A percentile compares a stretch with the other conserved stretches of the same genome.
phyloP scores from a whole-genome alignment of 2,888 invertebrate species.

The Perithous albicinctus region DNA sequence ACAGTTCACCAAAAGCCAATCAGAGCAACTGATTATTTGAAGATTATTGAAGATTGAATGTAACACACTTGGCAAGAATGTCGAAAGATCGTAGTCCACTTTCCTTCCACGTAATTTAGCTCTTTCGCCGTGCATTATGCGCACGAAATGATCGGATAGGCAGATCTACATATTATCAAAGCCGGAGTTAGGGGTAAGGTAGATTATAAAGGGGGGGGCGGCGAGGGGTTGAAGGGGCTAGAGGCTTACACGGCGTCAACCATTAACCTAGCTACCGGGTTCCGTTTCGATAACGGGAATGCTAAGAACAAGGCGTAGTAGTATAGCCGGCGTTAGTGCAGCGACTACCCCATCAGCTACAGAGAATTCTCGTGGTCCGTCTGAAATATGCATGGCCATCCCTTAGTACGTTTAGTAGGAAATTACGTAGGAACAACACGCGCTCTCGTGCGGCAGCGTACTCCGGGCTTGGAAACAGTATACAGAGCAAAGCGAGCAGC shows the following conservation, averaged over 20 bases:
- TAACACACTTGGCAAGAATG: neutral
- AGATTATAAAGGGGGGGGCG: slow-evolving; percentile 41
- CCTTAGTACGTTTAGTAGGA: slow-evolving; percentile 79
- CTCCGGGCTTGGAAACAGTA: neutral
- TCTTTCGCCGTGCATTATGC: neutral
- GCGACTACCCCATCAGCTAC: slow-evolving; percentile 20
- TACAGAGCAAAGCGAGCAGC: slow-evolving; percentile 29
- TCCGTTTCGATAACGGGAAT: slow-evolving; percentile 62
- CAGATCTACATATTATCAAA: slow-evolving; percentile 19
- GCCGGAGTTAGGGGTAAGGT: slow-evolving; percentile 10
- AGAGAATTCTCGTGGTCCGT: slow-evolving; percentile 51
- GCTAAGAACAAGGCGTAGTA: slow-evolving; percentile 45
- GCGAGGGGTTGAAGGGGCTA: slow-evolving; percentile 14
- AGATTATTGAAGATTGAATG: neutral
- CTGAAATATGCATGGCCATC: slow-evolving; percentile 81
- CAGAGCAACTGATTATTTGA: too few relatives aligned
- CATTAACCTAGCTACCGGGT: slow-evolving; percentile 49
- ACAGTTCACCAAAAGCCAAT: too few relatives aligned
- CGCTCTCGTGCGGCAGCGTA: slow-evolving; percentile 61
- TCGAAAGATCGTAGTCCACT: neutral
- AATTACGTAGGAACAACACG: slow-evolving; percentile 82
- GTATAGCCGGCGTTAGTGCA: neutral
- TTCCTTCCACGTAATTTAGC: slow-evolving; percentile 8
- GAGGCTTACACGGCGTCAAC: slow-evolving; percentile 33
- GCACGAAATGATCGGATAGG: slow-evolving; percentile 24